Base-by-base conservation (phyloP, 2,888 invertebrate species). In the Sturmia bella region DNA sequence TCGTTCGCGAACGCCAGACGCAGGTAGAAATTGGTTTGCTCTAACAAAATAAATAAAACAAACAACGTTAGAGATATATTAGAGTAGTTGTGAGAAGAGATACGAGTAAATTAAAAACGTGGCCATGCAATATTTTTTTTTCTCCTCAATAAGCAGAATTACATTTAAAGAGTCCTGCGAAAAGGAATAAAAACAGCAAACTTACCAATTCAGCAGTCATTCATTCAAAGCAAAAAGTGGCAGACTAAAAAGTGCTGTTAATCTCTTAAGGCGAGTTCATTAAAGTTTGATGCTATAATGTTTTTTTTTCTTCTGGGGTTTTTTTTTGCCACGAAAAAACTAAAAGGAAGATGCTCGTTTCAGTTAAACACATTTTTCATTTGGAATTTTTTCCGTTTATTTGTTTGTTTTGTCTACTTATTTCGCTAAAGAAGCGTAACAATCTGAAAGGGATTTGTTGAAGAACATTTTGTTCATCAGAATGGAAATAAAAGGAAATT, bases 181-280 rank as follows among this genome's bases (percentile, higher is more conserved):
- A 54, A 19, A 43, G 11, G 13, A 9, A 41, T 3, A 15, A 13
- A 59, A n/a, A 48, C 54, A 24, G 21, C n/a, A 63, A 56, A 63
- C 24, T 50, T 52, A 43, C 19, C 50, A 48, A n/a, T 48, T 37
- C 48, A 43, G 7, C 70, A 57, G 9, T 15, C 63, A 64, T n/a
- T 37, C 57, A 41, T n/a, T 19, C 57, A 19, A 19, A 24, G 6
- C 7, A 54, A 13, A 50, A 56, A 57, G 52, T 66, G 61, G 52
- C 56, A 66, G 57, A 69, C 45, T 54, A 54, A 45, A 69, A 76
- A 70, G 66, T 59, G 50, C 52, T 73, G 74, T 64, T 84, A 85
- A 85, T 84, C 78, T 80, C 72, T 70, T 78, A 80, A 83, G 77
- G 83, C 73, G 78, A 85, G 85, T 85, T 85, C 85, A 87, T 87